phyloP scores from a whole-genome alignment of 2,113 vertebrate species.

The Thalassarche chlororhynchos region DNA sequence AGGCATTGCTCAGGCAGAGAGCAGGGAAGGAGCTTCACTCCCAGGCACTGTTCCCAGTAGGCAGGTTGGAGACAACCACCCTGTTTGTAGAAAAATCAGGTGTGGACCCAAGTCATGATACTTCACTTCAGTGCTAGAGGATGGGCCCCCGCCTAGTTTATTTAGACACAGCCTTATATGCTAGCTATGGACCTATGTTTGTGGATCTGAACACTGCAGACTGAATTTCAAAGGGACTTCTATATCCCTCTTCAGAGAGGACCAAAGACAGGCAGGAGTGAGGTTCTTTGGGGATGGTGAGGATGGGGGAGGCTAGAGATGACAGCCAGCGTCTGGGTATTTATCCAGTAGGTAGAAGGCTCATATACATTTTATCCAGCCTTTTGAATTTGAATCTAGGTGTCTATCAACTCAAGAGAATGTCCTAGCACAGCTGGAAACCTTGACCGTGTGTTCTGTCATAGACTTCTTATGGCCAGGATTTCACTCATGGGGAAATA shows the following conservation, averaged over 20 bases:
- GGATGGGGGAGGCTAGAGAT: neutral
- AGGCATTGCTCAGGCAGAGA: neutral
- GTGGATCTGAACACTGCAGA: neutral
- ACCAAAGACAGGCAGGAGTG: neutral
- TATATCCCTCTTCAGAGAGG: neutral
- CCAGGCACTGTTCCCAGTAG: neutral
- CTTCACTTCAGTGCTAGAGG: neutral
- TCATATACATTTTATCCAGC: neutral
- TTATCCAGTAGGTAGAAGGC: neutral
- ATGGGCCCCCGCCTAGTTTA: neutral
- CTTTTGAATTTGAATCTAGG: neutral
- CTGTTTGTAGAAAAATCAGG: neutral
- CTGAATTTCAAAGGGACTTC: neutral
- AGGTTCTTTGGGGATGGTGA: neutral
- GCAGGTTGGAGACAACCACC: neutral
- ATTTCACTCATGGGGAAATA: neutral
- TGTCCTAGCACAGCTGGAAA: neutral
- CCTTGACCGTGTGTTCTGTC: neutral
- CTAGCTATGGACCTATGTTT: neutral
- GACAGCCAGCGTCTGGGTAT: neutral
- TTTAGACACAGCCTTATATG: neutral
- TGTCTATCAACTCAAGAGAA: neutral
- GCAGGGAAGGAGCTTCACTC: neutral
- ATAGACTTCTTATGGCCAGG: neutral
- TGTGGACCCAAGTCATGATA: neutral